These are phyloP conservation scores for Stictocephala bisonia DNA, from an alignment of 2,888 invertebrate genomes.

Conservation along the genomic window DNA sequence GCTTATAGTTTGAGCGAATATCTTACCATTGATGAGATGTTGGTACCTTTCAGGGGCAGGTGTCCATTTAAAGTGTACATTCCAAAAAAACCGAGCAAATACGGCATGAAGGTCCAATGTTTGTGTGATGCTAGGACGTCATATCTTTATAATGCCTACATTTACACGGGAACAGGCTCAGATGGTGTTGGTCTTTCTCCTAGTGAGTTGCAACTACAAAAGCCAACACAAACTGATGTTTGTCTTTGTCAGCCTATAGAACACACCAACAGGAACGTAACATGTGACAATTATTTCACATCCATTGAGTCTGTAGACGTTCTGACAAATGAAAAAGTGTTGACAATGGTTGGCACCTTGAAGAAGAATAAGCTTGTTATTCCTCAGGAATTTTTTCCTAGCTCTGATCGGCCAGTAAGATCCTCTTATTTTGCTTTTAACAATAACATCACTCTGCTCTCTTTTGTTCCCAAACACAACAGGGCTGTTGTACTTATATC, in stretches of 20 bases:
- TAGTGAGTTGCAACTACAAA: constrained; percentile 54
- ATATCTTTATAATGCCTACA: constrained; percentile 57
- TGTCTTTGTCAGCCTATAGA: constrained; percentile 56
- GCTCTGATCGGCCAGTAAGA: neutral
- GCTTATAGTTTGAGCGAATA: constrained; percentile 25
- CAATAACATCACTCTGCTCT: neutral
- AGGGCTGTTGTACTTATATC: no score
- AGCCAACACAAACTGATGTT: constrained; percentile 59
- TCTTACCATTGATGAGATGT: constrained; percentile 28
- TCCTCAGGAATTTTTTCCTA: neutral
- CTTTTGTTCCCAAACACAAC: constrained; percentile 40
- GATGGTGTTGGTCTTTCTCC: constrained; percentile 56
- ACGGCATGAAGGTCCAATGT: constrained; percentile 56
- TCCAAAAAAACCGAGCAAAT: constrained; percentile 57
- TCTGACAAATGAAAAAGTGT: constrained; percentile 5
- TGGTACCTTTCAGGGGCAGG: constrained; percentile 9
- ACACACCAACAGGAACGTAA: constrained; percentile 59
- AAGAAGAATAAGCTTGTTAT: constrained; percentile 9
- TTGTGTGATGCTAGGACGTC: constrained; percentile 53
- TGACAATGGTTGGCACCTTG: neutral
- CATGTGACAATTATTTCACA: constrained; percentile 60
- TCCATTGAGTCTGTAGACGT: constrained; percentile 56
- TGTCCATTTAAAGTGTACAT: constrained; percentile 55
- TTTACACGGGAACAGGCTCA: constrained; percentile 57
- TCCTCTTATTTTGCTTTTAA: neutral